phyloP scores from a whole-genome alignment of 2,113 vertebrate genomes.

The Catagonus wagneri region DNA sequence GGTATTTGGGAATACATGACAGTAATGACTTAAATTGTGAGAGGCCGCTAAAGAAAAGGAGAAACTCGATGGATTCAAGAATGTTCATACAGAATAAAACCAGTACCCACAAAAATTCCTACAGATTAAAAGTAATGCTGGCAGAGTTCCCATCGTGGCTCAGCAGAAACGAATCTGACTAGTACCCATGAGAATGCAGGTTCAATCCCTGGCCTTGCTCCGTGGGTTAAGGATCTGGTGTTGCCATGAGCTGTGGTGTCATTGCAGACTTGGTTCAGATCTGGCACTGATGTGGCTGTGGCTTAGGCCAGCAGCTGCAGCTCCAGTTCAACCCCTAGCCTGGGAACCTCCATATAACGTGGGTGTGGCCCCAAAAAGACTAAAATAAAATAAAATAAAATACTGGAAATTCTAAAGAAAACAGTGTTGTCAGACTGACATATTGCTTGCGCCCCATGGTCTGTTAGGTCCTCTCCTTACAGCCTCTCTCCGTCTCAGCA shows the following conservation, averaged over 20 bases:
- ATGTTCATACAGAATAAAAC: slow-evolving; percentile 25
- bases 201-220: too few relatives aligned
- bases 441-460: neutral
- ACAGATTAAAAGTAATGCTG: neutral
- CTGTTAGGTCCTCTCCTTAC: neutral
- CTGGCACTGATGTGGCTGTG: too few relatives aligned
- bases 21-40: neutral
- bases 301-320: too few relatives aligned
- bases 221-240: too few relatives aligned
- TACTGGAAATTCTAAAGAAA: neutral
- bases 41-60: neutral
- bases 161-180: too few relatives aligned
- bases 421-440: neutral
- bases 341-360: too few relatives aligned
- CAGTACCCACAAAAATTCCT: neutral
- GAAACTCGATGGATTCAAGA: neutral
- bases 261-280: too few relatives aligned
- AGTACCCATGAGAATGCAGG: too few relatives aligned
- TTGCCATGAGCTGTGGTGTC: too few relatives aligned
- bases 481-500: slow-evolving; percentile 15
- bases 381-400: neutral
- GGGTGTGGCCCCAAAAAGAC: too few relatives aligned
- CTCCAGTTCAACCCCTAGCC: too few relatives aligned
- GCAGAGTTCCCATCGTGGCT: too few relatives aligned
- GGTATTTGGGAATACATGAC: neutral